These are phyloP conservation scores for Darevskia mixta DNA, from an alignment of 2,797 vertebrate species.

Conservation along the genomic window DNA sequence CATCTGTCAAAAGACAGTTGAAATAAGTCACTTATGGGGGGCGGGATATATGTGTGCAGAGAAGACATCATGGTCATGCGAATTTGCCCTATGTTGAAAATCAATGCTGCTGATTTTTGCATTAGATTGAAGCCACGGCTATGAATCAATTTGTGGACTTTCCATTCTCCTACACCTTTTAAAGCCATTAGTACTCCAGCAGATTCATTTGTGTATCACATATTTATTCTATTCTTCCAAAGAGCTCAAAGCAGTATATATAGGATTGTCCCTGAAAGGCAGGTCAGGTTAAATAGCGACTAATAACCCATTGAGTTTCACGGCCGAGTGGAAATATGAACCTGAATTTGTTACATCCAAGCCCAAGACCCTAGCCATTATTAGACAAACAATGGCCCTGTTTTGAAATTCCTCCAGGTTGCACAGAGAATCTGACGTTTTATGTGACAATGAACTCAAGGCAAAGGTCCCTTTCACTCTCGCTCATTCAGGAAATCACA, in stretches of 20 bases:
- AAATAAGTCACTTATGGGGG: not conserved
- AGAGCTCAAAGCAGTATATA: not conserved
- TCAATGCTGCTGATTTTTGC: not conserved
- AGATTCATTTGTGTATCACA: not conserved
- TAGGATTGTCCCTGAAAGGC: not conserved
- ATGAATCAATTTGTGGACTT: not conserved
- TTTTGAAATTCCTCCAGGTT: not conserved
- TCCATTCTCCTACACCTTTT: not conserved
- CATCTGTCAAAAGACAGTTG: not conserved
- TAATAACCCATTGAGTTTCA: not conserved
- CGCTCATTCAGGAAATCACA: not conserved
- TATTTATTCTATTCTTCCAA: not conserved
- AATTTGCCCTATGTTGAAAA: not conserved
- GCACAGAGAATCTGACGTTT: not conserved
- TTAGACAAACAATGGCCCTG: not conserved
- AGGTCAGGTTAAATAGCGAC: not conserved
- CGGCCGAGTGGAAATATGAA: not conserved
- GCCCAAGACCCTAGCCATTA: conserved; percentile 9
- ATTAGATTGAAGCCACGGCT: not conserved
- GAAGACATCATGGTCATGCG: not conserved
- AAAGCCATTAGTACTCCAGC: not conserved
- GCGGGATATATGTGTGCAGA: not conserved
- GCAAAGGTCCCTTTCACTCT: not conserved
- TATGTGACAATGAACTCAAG: not conserved
- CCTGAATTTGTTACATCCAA: not conserved